Base-by-base conservation (phyloP, 37 sponge, comb jelly and placozoan species). In the Lycopodina hypogea region DNA sequence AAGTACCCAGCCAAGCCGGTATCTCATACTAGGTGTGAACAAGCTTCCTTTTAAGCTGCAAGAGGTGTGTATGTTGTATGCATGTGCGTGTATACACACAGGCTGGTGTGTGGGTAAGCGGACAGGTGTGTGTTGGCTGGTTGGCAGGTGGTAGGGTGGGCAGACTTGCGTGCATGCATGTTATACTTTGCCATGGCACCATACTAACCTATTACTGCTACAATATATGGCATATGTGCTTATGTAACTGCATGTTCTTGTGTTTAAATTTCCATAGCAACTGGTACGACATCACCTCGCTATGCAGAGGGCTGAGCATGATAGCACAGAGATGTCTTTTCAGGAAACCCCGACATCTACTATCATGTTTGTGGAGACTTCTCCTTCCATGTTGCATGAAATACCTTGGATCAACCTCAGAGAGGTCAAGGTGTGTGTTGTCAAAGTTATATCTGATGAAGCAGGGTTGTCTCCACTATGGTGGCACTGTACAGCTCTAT, bases 301-400 rank as follows among this genome's bases (percentile, higher is more conserved):
- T 19, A 53, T 53, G 55, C 55, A 53, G 55, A 53, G 55, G 61
- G 24, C 19, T 17, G 26, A 60, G 21, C 61, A n/a, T 8, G 6
- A 23, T 6, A 22, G 4, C 19, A 8, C 18, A 21, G 61, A 60
- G 24, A 8, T n/a, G 61, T n/a, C n/a, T n/a, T 11, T 17, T 28
- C 61, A 26, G 15, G 15, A 52, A 18, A 15, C 53, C 15, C 53
- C 53, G 11, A 3, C 72, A 30, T 41, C 82, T 32, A 53, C 59
- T 40, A 39, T 92, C 55, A 84, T 90, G 72, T 94, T 88, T 70
- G 81, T 94, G 32, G 94, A 90, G 69, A 90, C 94, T 2, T 84
- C 78, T 11, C 84, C 88, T 41, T 88, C 90, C 37, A 76, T 94
- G 17, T 74, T 94, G 18, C 60, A 77, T 60, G 90, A 89, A 23